Conservation (phyloP, 2,888 invertebrate genomes). For the Minunthozetes semirufus region DNA sequence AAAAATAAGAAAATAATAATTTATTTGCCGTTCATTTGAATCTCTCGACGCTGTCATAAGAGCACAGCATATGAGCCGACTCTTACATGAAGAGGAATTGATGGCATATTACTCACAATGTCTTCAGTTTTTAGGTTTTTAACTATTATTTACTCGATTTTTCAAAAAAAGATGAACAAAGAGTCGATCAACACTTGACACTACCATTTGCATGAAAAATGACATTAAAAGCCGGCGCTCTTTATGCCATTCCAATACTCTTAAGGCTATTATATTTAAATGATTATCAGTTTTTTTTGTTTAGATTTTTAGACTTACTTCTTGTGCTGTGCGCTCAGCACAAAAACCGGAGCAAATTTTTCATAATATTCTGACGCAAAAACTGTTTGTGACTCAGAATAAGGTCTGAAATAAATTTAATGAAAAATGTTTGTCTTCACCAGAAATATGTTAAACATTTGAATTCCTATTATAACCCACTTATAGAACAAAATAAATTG, state of each 20-base stretch:
- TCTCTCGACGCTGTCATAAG: neutral
- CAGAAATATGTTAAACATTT: neutral
- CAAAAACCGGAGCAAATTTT: neutral
- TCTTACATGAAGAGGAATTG: neutral
- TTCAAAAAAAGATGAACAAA: neutral
- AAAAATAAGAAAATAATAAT: neutral
- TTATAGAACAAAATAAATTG: neutral
- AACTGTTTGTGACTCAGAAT: neutral
- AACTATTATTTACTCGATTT: slow-evolving; percentile 11
- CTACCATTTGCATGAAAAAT: slow-evolving; percentile 23
- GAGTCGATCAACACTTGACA: neutral
- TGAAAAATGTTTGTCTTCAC: slow-evolving; percentile 11
- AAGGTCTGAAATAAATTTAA: neutral
- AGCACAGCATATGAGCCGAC: too few relatives aligned
- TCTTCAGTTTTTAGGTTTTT: neutral
- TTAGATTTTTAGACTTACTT: neutral
- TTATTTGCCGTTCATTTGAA: neutral
- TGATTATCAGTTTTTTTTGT: neutral
- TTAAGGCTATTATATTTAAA: neutral
- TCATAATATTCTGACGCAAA: neutral
- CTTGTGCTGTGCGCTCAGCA: neutral
- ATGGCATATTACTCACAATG: neutral
- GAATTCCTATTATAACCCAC: neutral
- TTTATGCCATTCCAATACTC: neutral
- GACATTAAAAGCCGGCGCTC: neutral